Evolutionary conservation across 1,140 invertebrate species (phyloP), one percentile per base, ranked within the genome.

Genomic region (Lepidotrigona ventralis): DNA sequence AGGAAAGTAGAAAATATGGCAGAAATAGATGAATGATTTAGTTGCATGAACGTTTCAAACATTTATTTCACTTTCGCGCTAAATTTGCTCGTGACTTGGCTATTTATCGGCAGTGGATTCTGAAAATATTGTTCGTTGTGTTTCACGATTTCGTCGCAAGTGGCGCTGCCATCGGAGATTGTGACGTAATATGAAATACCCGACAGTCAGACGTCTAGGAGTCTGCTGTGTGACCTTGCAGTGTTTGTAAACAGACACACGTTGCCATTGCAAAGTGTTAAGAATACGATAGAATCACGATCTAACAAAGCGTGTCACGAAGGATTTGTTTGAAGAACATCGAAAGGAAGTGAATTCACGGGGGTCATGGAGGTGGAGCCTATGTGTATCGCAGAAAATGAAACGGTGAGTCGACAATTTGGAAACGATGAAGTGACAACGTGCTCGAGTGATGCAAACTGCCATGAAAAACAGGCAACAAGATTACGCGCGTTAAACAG

Each of bases 231-330:
- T 94, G 93, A 93, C 92, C 93, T 94, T 94, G 93, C 91, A 91
- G 92, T 94, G 93, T 94, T 94, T 94, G 93, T 93, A 94, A 94
- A 94, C 93, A 93, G 92, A 93, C 91, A 93, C 92, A 93, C 92
- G 93, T 93, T 94, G 92, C 86, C 84, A 82, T 88, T 85, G 66
- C 66, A 79, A 81, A 87, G 75, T 88, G 63, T 88, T 70, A 80
- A 86, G 74, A 72, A 79, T 56, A 84, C 76, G 68, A 78, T 73
- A 66, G 64, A 79, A 87, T 87, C 79, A 33, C 70, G 76, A 76
- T 72, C 2, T 73, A 77, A 79, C 58, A 51, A 84, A 66, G 60
- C 68, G 86, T 69, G 69, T 72, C 64, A 69, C 54, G 74, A 70
- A 71, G 39, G 26, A 33, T 81, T 76, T 70, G 51, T 15, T 54